phyloP scores from a whole-genome alignment of 2,888 invertebrate species.

The Zygaena filipendulae region DNA sequence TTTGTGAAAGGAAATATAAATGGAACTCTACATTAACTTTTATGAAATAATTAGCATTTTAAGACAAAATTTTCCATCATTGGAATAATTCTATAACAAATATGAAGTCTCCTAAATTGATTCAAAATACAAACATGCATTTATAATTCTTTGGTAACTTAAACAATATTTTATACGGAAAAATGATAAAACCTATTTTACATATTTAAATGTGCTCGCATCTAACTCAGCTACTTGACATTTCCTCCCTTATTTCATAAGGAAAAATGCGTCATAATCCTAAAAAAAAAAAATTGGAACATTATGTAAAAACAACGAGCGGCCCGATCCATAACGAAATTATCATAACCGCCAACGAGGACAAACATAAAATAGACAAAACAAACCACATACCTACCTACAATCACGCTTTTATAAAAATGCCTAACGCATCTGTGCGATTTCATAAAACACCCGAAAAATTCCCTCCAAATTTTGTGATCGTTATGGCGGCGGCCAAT shows the following conservation, averaged over 20 bases:
- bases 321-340: conserved; percentile 48
- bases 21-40: background rate
- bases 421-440: conserved; percentile 33
- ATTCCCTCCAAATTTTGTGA: conserved; percentile 51
- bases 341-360: conserved; percentile 44
- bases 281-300: conserved; percentile 22
- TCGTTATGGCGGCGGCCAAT: conserved; percentile 50
- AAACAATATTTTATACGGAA: too few relatives aligned
- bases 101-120: too few relatives aligned
- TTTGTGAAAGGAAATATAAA: too few relatives aligned
- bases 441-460: conserved; percentile 56
- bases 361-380: conserved; percentile 49
- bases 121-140: too few relatives aligned
- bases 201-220: too few relatives aligned
- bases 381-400: conserved; percentile 38
- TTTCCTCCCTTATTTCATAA: too few relatives aligned
- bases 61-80: conserved; percentile 1
- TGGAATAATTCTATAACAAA: too few relatives aligned
- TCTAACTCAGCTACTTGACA: too few relatives aligned
- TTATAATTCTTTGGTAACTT: too few relatives aligned
- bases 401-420: conserved; percentile 41
- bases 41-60: conserved; percentile 1
- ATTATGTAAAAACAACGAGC: conserved; percentile 54
- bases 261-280: too few relatives aligned
- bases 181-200: too few relatives aligned